phyloP scores from a whole-genome alignment of 2,797 vertebrate species.

The Anguilla pacifica region DNA sequence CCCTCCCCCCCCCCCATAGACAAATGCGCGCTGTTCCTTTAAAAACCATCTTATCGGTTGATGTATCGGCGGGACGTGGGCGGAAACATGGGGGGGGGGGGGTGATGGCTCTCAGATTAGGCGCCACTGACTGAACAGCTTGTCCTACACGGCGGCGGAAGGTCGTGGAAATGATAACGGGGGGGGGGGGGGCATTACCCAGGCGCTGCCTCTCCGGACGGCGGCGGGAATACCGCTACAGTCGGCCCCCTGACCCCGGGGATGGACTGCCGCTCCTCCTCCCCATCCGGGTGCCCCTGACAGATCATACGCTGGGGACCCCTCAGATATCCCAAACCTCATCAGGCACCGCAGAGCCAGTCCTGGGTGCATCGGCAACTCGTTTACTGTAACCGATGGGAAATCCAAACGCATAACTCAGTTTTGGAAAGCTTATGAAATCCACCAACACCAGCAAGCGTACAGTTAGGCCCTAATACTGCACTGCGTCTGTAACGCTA shows the following conservation, averaged over 20 bases:
- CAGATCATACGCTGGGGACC: neutral
- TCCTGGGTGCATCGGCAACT: neutral
- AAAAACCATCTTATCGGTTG: slow-evolving; percentile 41
- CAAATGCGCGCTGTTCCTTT: neutral
- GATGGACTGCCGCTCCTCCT: neutral
- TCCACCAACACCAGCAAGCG: neutral
- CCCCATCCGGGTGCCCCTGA: neutral
- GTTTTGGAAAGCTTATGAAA: neutral
- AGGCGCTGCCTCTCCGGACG: slow-evolving; percentile 65
- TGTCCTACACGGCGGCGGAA: slow-evolving; percentile 55
- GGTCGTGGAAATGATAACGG: slow-evolving; percentile 43
- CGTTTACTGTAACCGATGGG: neutral
- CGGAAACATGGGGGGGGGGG: slow-evolving; percentile 30
- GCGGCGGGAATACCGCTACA: neutral
- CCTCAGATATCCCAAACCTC: neutral
- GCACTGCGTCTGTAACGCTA: neutral
- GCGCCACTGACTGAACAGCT: slow-evolving; percentile 55
- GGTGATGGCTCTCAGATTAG: slow-evolving; percentile 63
- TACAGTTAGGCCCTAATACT: neutral
- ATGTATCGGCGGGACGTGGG: slow-evolving; percentile 43
- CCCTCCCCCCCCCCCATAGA: neutral
- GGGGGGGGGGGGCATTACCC: slow-evolving; percentile 64
- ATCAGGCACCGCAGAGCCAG: neutral
- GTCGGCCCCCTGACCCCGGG: neutral
- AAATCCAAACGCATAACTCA: neutral